A percentile compares a stretch with the other conserved stretches of the same genome.
Evolutionary conservation across 2,113 vertebrate genomes (phyloP).

Genomic region (Pollachius pollachius): DNA sequence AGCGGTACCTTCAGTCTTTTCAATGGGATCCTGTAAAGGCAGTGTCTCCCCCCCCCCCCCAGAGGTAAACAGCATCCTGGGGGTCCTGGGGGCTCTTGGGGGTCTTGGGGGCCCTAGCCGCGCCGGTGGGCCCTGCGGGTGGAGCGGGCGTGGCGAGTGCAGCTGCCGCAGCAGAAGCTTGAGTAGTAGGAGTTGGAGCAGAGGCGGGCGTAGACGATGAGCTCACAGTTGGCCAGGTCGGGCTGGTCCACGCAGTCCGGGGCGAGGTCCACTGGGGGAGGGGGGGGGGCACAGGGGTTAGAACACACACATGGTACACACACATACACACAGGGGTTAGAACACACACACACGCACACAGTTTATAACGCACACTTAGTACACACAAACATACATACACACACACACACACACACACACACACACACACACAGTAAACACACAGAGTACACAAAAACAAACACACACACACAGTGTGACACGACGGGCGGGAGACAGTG

Average conservation of each 20-base stretch:
- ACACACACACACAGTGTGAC: not conserved
- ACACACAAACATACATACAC: not conserved
- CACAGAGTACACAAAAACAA: not conserved
- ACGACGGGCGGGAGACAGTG: too few relatives aligned
- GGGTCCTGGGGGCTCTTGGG: not conserved
- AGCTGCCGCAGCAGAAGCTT: slow-evolving; percentile 96
- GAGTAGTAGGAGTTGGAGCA: slow-evolving; percentile 88
- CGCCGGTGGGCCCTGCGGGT: slow-evolving; percentile 26
- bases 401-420: not conserved
- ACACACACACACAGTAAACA: not conserved
- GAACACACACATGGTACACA: not conserved
- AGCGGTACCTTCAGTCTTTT: too few relatives aligned
- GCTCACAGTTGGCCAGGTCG: slow-evolving; percentile 88
- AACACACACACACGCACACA: not conserved
- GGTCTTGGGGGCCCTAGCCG: slow-evolving; percentile 7
- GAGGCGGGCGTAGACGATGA: slow-evolving; percentile 89
- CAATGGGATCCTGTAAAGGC: too few relatives aligned
- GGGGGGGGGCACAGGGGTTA: not conserved
- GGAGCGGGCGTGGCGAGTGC: slow-evolving; percentile 63
- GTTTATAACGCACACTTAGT: not conserved
- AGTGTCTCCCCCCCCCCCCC: too few relatives aligned
- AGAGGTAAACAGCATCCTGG: too few relatives aligned
- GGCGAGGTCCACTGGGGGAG: slow-evolving; percentile 31
- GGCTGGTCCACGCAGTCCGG: slow-evolving; percentile 85
- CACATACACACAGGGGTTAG: not conserved